phyloP scores from a whole-genome alignment of 2,888 invertebrate genomes.

The Sminthurides aquaticus region DNA sequence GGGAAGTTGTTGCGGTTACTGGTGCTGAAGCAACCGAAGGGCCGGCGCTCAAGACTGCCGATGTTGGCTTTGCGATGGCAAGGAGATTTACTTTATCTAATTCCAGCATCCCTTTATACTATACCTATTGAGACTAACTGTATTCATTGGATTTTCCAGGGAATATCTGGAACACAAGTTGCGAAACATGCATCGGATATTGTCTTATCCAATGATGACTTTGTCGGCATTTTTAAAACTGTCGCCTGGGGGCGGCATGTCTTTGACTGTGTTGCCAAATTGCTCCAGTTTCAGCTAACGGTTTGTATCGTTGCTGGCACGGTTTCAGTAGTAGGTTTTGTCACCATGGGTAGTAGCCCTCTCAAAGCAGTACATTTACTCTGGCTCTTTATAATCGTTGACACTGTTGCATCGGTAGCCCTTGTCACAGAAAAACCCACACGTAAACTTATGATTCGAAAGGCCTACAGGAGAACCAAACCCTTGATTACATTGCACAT shows the following conservation, averaged over 20 bases:
- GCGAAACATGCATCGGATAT: conserved; percentile 99
- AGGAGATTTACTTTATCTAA: conserved; percentile 44
- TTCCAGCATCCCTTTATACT: too few species aligned
- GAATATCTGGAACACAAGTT: conserved; percentile 98
- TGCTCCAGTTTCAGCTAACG: conserved; percentile 97
- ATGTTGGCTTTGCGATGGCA: conserved; percentile 98
- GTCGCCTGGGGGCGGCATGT: conserved; percentile 99
- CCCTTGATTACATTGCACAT: conserved; percentile 54
- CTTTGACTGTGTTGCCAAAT: conserved; percentile 98
- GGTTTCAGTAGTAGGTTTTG: conserved; percentile 96
- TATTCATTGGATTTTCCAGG: too few species aligned
- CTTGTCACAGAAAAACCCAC: conserved; percentile 53
- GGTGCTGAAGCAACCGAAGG: conserved; percentile 98
- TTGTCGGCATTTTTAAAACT: conserved; percentile 97
- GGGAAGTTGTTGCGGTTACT: conserved; percentile 97
- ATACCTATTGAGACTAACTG: too few species aligned
- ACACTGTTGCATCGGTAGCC: conserved; percentile 55
- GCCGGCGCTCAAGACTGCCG: conserved; percentile 94
- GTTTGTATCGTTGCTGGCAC: conserved; percentile 98
- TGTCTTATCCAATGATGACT: conserved; percentile 97
- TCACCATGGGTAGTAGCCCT: conserved; percentile 93
- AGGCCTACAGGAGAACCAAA: conserved; percentile 53
- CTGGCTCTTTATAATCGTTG: conserved; percentile 58
- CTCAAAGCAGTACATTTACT: conserved; percentile 65
- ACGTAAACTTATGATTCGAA: conserved; percentile 51